Percentiles rank a stretch among this genome's conserved stretches.
phyloP scores from a whole-genome alignment of 2,888 invertebrate genomes.

The Zonitis immaculata region DNA sequence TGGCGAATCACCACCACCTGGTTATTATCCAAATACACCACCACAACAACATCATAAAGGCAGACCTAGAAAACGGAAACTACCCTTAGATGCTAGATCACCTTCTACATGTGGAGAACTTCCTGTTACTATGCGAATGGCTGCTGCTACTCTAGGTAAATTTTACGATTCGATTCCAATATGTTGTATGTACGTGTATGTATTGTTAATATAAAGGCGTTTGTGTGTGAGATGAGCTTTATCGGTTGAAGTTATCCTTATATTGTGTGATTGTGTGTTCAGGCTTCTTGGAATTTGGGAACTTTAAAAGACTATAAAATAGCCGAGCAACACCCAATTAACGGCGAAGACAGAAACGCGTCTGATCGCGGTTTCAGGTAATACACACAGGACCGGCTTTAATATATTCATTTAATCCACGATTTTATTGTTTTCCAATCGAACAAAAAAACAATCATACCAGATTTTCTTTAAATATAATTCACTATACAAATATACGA shows the following conservation, averaged over 20 bases:
- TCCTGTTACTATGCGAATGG: conserved; percentile 66
- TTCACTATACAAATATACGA: no score
- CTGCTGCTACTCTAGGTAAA: conserved; percentile 65
- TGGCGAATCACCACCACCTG: conserved; percentile 61
- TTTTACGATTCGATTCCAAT: no score
- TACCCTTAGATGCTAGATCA: conserved; percentile 51
- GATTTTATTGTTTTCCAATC: neutral
- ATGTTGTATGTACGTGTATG: no score
- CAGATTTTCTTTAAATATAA: no score
- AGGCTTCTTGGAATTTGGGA: conserved; percentile 21
- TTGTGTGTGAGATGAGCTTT: neutral
- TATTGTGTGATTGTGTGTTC: conserved; percentile 2
- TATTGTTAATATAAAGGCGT: no score
- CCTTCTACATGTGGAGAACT: conserved; percentile 60
- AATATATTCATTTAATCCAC: neutral
- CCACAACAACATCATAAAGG: conserved; percentile 71
- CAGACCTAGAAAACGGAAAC: conserved; percentile 73
- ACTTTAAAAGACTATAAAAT: conserved; percentile 35
- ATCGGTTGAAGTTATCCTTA: neutral
- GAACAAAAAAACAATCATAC: neutral
- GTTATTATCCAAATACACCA: conserved; percentile 57
- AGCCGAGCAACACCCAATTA: conserved; percentile 41
- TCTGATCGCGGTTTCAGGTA: conserved; percentile 7
- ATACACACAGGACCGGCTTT: neutral
- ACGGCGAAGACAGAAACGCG: conserved; percentile 32